Conservation (phyloP, 2,113 vertebrate genomes). For the Grus americana region DNA sequence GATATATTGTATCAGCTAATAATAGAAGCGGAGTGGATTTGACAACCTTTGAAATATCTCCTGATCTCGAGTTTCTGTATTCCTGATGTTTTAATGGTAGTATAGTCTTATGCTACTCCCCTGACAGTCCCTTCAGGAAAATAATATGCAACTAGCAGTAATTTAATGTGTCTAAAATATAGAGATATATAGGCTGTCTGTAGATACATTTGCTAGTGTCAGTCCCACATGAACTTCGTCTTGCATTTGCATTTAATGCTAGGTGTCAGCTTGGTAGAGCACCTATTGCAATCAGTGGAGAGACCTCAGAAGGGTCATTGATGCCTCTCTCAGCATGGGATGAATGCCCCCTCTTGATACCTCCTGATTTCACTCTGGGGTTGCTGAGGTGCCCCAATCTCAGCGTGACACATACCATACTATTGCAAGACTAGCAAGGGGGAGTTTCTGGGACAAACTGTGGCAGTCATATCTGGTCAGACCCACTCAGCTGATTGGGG, state of each 20-base stretch:
- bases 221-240: background rate
- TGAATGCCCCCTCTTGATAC: background rate
- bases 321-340: background rate
- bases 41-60: background rate
- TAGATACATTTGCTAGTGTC: background rate
- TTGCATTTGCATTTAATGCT: background rate
- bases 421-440: background rate
- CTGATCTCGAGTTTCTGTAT: background rate
- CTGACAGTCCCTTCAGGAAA: background rate
- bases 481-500: background rate
- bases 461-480: background rate
- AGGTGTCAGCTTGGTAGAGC: background rate
- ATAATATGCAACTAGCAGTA: background rate
- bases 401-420: background rate
- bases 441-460: background rate
- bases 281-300: background rate
- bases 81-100: background rate
- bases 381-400: background rate
- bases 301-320: background rate
- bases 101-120: background rate
- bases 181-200: background rate
- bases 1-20: background rate
- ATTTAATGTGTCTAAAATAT: background rate
- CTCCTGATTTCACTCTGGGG: background rate
- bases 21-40: background rate